Conservation (phyloP, 2,888 invertebrate genomes). For the Eilema griseolum region DNA sequence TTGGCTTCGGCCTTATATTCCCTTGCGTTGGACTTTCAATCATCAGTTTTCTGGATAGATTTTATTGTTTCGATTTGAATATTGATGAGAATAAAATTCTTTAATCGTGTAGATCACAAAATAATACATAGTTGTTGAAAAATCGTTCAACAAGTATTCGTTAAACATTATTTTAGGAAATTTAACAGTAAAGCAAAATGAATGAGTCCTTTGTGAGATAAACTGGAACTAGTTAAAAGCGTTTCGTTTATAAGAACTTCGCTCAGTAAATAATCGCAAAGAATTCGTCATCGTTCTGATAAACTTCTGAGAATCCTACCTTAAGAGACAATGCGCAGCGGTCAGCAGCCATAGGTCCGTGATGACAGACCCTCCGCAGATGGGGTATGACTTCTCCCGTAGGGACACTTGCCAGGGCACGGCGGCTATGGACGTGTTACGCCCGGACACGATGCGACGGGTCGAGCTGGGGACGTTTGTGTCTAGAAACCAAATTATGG, state of each 20-base stretch:
- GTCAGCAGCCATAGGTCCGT: conserved; percentile 80
- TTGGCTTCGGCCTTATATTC: conserved; percentile 40
- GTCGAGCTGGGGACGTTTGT: conserved; percentile 54
- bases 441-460: conserved; percentile 82
- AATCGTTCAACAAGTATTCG: too few relatives aligned
- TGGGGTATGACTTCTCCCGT: conserved; percentile 77
- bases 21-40: conserved; percentile 24
- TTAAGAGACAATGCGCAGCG: conserved; percentile 82
- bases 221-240: not conserved
- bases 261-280: not conserved
- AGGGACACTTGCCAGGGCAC: conserved; percentile 87
- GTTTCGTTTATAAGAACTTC: not conserved
- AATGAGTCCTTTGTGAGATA: not conserved
- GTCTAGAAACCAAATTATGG: not conserved
- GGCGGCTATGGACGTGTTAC: conserved; percentile 80
- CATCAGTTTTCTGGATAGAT: conserved; percentile 19
- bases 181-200: too few relatives aligned
- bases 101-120: not conserved
- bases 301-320: conserved; percentile 52
- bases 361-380: conserved; percentile 85
- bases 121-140: not conserved
- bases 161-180: too few relatives aligned
- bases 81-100: conserved; percentile 58
- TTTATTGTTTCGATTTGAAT: conserved; percentile 16
- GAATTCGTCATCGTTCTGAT: not conserved